Evolutionary conservation across 2,797 vertebrate species (phyloP), one percentile per base, ranked within the genome.

Genomic region (Xiphophorus birchmanni): DNA sequence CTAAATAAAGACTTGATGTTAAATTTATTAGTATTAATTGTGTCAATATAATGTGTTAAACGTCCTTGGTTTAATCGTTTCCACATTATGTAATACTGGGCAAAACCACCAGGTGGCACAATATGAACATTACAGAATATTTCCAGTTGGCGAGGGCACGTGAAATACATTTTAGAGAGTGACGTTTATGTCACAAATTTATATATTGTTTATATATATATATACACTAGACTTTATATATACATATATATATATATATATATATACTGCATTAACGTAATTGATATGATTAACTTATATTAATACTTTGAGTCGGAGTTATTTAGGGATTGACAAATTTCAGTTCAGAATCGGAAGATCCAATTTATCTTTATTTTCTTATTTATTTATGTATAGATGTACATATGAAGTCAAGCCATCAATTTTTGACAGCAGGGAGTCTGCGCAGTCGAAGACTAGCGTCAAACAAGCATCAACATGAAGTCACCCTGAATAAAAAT

Each of bases 91-190:
- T 76, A 76, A 69, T 87, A 78, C 29, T 76, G 29, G 1, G 75
- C 18, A 21, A 1, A 72, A 4, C 86, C 93, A 89, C 21, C 18
- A 89, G 93, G 86, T 86, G 91, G 87, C 91, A 90, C 75, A 79
- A 3, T 29, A 44, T 1, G 29, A 63, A 69, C 60, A 26, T 75
- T 21, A 73, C 50, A 47, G 26, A 84, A 10, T 75, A 69, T 44
- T 45, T 63, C 56, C n/a, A 47, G 37, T 75, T 5, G 12, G 23
- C n/a, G 8, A 74, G 37, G 56, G 42, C 45, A 54, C 12, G 12
- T 52, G 8, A 40, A 52, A 54, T 44, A 45, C 23, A 32, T 5
- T 42, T 60, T 58, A 29, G 17, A n/a, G 1, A 17, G 7, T 26
- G 32, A 17, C 29, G n/a, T 71, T 69, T 77, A 23, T 13, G 18